These are phyloP conservation scores for Phyllotreta cruciferae DNA, from an alignment of 2,888 invertebrate species.

Conservation along the genomic window DNA sequence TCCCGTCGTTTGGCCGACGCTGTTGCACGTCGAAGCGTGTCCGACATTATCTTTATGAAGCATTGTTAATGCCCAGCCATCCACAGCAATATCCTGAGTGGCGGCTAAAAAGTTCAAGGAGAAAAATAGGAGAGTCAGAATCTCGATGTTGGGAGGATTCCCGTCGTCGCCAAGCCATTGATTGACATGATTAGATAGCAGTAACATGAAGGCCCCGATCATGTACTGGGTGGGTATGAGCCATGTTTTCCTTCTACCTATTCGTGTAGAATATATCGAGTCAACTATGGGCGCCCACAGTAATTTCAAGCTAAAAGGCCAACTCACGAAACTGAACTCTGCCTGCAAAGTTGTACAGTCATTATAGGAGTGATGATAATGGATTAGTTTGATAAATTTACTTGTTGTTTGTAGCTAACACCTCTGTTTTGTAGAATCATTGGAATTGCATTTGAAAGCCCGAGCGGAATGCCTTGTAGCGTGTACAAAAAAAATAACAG, in stretches of 20 bases:
- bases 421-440: conserved; percentile 93
- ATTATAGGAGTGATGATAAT: background rate
- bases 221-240: conserved; percentile 93
- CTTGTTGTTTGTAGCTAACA: conserved; percentile 93
- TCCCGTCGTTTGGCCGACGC: conserved; percentile 97
- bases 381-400: conserved; percentile 46
- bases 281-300: conserved; percentile 99
- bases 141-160: conserved; percentile 71
- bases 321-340: conserved; percentile 91
- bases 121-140: conserved; percentile 88
- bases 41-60: conserved; percentile 94
- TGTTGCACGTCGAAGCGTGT: conserved; percentile 98
- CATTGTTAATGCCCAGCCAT: conserved; percentile 99
- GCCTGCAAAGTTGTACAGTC: conserved; percentile 65
- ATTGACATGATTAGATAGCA: conserved; percentile 71
- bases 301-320: conserved; percentile 93
- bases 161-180: conserved; percentile 76
- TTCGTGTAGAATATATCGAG: conserved; percentile 79
- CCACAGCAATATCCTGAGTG: conserved; percentile 99
- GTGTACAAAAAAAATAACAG: conserved; percentile 92
- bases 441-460: conserved; percentile 92
- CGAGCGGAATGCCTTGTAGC: conserved; percentile 94
- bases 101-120: conserved; percentile 94
- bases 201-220: conserved; percentile 88
- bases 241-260: conserved; percentile 96